Base-by-base conservation (phyloP, 2,888 invertebrate genomes). In the Lampropteryx suffumata region DNA sequence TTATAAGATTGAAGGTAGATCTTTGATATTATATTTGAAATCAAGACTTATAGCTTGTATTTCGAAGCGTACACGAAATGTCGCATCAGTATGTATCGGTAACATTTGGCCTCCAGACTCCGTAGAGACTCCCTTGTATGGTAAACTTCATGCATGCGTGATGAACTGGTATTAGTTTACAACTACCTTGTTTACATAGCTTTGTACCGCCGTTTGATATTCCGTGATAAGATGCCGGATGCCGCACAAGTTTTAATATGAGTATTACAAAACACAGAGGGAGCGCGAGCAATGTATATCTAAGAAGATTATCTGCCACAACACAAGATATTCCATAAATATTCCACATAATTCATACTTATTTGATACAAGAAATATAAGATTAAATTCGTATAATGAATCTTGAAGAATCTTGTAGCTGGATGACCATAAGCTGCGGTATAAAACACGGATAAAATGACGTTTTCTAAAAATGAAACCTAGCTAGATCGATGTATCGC, bases 131-230 rank as follows among this genome's bases (percentile, higher is more conserved):
- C 51, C 53, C 55, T 36, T 56, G 55, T 58, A 54, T 64, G 61
- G 51, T 59, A 50, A 76, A 82, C 77, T 85, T 82, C 76, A 76
- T 79, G 84, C 84, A 82, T 84, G 74, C 76, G 64, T 71, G 76
- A 86, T 85, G 81, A 82, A 71, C 67, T 67, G 62, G 72, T 80
- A 83, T 82, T 82, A 84, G 82, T 82, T 80, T 64, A 55, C 65
- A 71, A 73, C 73, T 74, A 60, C 60, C 72, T 76, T 71, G 71
- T 71, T 77, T 75, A 72, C 77, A 77, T 79, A 76, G 65, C 82
- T 82, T 81, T 80, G 81, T 80, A 71, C 68, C 47, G 55, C 69
- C 73, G 75, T 84, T 81, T 73, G 79, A 79, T 79, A 75, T 55
- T 79, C 73, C 78, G 58, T 79, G 80, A 78, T 77, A 75, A 80